These are phyloP conservation scores for Apoda limacodes DNA, from an alignment of 2,888 invertebrate species.

Conservation along the genomic window DNA sequence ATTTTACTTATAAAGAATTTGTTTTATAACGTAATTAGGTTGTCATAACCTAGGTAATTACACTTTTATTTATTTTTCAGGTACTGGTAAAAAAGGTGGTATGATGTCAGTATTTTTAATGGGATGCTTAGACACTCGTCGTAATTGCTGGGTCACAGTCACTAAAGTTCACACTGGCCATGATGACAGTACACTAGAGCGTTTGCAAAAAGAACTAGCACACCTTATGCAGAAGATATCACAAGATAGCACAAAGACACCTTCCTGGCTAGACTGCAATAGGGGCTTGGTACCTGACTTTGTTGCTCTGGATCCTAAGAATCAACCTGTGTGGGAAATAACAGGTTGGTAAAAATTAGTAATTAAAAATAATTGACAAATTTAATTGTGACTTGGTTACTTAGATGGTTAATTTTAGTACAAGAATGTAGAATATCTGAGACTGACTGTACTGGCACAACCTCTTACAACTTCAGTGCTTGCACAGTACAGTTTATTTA, in stretches of 20 bases:
- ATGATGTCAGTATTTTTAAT: constrained; percentile 94
- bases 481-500: too few relatives aligned
- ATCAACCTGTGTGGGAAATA: constrained; percentile 95
- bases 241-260: constrained; percentile 76
- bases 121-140: constrained; percentile 83
- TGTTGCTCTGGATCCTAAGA: constrained; percentile 84
- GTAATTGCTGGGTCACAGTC: constrained; percentile 85
- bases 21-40: too few relatives aligned
- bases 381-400: constrained; percentile 2
- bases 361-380: constrained; percentile 1
- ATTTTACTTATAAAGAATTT: neutral
- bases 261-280: constrained; percentile 85
- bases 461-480: too few relatives aligned
- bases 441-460: too few relatives aligned
- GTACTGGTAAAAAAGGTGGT: constrained; percentile 89
- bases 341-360: constrained; percentile 68
- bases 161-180: constrained; percentile 92
- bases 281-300: constrained; percentile 91
- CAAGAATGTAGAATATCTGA: too few relatives aligned
- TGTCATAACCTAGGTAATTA: too few relatives aligned
- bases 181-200: constrained; percentile 86
- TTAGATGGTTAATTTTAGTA: constrained; percentile 6
- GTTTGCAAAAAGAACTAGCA: constrained; percentile 73
- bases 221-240: constrained; percentile 84
- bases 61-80: too few relatives aligned